Evolutionary conservation across 2,888 invertebrate species (phyloP).

Genomic region (Scrobipalpa costella): DNA sequence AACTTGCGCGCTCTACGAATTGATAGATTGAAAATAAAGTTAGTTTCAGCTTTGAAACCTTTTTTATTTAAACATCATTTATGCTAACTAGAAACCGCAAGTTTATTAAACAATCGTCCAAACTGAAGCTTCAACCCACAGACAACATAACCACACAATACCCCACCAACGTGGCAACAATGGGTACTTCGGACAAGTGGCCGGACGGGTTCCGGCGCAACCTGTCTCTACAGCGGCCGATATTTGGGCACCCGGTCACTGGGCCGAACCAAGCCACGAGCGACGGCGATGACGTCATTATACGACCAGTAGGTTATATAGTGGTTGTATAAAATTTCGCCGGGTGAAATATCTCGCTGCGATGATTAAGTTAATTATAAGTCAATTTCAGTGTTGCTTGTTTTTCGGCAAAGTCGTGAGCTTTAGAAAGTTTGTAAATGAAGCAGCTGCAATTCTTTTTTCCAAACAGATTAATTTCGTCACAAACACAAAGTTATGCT

Average conservation of each 20-base stretch:
- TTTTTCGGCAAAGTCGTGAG: neutral
- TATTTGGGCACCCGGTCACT: conserved; percentile 59
- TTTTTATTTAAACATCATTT: no score
- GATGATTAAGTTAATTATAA: neutral
- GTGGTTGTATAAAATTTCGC: neutral
- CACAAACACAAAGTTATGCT: no score
- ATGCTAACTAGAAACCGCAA: neutral
- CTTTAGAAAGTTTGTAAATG: no score
- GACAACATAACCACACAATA: neutral
- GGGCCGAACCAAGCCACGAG: conserved; percentile 39
- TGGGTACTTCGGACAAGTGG: conserved; percentile 38
- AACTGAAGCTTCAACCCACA: neutral
- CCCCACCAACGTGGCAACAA: conserved; percentile 28
- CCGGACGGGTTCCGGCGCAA: conserved; percentile 38
- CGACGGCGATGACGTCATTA: conserved; percentile 24
- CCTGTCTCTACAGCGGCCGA: conserved; percentile 39
- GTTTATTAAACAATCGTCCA: neutral
- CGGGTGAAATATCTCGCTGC: neutral
- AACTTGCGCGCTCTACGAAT: no score
- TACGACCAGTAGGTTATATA: neutral
- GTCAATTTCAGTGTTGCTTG: neutral
- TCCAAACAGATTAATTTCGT: no score
- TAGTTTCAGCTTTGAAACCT: no score
- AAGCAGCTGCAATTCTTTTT: no score
- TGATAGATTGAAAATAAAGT: no score